A percentile compares a stretch with the other conserved stretches of the same genome.
Evolutionary conservation across 92 coral and sea anemone species (phyloP).

Genomic region (Blastomussa wellsi): DNA sequence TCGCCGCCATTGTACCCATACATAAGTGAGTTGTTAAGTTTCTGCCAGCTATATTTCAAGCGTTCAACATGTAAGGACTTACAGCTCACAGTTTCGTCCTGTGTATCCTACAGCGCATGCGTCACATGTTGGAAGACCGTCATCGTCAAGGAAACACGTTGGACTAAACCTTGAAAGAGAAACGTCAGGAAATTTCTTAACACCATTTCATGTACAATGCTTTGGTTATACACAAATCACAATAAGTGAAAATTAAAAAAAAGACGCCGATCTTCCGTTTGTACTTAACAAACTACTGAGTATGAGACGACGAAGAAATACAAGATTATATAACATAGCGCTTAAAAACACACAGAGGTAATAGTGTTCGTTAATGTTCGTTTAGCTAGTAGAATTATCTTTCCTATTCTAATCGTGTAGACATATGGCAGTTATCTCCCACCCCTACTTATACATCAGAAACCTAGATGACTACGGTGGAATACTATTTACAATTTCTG

Average conservation of each 20-base stretch:
- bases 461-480: too few species aligned
- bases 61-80: conserved; percentile 2
- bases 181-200: not conserved
- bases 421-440: not conserved
- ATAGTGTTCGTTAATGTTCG: not conserved
- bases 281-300: not conserved
- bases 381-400: not conserved
- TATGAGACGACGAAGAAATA: too few species aligned
- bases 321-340: too few species aligned
- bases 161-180: conserved; percentile 52
- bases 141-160: conserved; percentile 78
- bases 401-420: not conserved
- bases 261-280: too few species aligned
- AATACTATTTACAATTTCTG: too few species aligned
- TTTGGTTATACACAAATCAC: not conserved
- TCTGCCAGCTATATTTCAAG: not conserved
- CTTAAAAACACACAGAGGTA: too few species aligned
- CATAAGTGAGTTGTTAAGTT: not conserved
- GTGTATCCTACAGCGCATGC: conserved; percentile 70
- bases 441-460: not conserved
- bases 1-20: not conserved
- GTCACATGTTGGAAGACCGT: conserved; percentile 80
- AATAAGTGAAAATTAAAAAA: not conserved
- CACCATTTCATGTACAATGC: not conserved
- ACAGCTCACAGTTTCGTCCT: conserved; percentile 87